Conservation (phyloP, 2,797 vertebrate genomes). For the Centropyge bicolor region DNA sequence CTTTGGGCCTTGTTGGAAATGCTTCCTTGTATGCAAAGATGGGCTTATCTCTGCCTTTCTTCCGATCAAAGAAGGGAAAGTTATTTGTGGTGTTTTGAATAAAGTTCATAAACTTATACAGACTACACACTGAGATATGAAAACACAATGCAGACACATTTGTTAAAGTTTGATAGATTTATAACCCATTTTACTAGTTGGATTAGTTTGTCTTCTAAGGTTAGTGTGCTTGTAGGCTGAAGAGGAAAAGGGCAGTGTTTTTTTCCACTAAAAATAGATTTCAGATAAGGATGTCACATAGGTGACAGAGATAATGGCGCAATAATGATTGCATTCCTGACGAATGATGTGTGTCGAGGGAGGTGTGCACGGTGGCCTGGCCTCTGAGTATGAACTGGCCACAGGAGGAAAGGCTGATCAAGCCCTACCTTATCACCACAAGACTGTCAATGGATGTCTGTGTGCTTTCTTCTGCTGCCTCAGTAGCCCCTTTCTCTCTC, state of each 20-base stretch:
- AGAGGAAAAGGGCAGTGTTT: slow-evolving; percentile 24
- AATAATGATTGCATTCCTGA: slow-evolving; percentile 74
- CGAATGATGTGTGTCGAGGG: slow-evolving; percentile 32
- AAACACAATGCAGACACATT: slow-evolving; percentile 6
- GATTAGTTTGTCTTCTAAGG: slow-evolving; percentile 18
- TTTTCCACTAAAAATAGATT: slow-evolving; percentile 62
- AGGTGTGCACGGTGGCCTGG: slow-evolving; percentile 9
- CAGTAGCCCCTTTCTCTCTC: slow-evolving; percentile 18
- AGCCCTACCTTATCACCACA: slow-evolving; percentile 38
- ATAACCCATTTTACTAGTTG: background rate
- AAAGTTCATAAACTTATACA: background rate
- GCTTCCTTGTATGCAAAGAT: background rate
- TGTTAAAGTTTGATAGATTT: slow-evolving; percentile 32
- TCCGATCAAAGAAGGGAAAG: slow-evolving; percentile 12
- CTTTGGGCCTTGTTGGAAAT: background rate
- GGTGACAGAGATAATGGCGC: slow-evolving; percentile 62
- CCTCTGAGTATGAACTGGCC: slow-evolving; percentile 23
- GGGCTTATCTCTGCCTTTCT: background rate
- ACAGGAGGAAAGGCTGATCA: slow-evolving; percentile 17
- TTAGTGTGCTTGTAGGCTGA: slow-evolving; percentile 41
- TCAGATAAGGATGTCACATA: slow-evolving; percentile 69
- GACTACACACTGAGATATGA: slow-evolving; percentile 3
- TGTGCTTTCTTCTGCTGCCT: background rate
- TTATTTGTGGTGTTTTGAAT: background rate
- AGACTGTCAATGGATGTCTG: background rate